These are phyloP conservation scores for Carposina sasakii DNA, from an alignment of 1,140 invertebrate genomes.

Conservation along the genomic window DNA sequence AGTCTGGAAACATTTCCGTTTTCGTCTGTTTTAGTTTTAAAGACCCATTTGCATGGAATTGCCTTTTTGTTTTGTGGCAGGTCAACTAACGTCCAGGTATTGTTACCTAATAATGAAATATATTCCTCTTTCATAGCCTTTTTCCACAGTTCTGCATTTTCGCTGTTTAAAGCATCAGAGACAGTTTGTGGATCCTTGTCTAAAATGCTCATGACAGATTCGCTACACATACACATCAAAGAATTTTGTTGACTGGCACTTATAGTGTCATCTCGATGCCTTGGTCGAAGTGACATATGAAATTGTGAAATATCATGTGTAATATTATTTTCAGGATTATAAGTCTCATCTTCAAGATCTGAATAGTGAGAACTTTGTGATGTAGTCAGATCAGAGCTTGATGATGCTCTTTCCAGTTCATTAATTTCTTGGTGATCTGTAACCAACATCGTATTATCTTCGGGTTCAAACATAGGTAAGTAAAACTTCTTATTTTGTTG, in stretches of 20 bases:
- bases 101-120: slow-evolving; percentile 35
- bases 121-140: slow-evolving; percentile 36
- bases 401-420: too few species aligned
- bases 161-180: slow-evolving; percentile 16
- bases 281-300: background rate
- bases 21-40: slow-evolving; percentile 39
- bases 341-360: background rate
- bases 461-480: too few species aligned
- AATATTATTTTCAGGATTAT: background rate
- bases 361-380: too few species aligned
- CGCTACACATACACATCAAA: slow-evolving; percentile 4
- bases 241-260: too few species aligned
- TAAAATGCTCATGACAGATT: background rate
- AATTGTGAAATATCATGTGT: background rate
- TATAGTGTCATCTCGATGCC: too few species aligned
- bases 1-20: slow-evolving; percentile 26
- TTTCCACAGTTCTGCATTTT: slow-evolving; percentile 24
- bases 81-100: slow-evolving; percentile 37
- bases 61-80: slow-evolving; percentile 22
- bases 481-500: too few species aligned
- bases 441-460: too few species aligned
- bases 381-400: too few species aligned
- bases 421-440: too few species aligned
- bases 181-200: slow-evolving; percentile 8
- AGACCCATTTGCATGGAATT: slow-evolving; percentile 58